Evolutionary conservation across 37 sponge, comb jelly and placozoan species (phyloP), one percentile per base, ranked within the genome.

Genomic region (Amphimedon queenslandica): DNA sequence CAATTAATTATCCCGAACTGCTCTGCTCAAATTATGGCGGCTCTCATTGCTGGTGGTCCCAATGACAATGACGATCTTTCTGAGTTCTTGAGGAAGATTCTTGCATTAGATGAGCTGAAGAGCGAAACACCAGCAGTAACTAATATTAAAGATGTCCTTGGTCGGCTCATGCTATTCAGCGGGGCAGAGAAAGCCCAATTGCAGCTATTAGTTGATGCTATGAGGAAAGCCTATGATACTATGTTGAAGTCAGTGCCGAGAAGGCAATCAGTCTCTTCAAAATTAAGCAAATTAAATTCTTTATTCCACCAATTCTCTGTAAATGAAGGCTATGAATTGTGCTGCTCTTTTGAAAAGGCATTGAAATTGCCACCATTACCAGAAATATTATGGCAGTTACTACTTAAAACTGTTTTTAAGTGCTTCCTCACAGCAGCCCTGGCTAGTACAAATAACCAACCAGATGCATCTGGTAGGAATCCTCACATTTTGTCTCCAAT

Each of bases 261-360:
- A n/a, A 25, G 27, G 5, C 21, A n/a, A 5, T n/a, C 27, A 25
- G 21, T 60, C 23, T n/a, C 27, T n/a, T 25, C 61, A 5, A 60
- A 60, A 60, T 6, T 11, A n/a, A 25, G 5, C 27, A 60, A 60
- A n/a, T 25, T 60, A 6, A n/a, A n/a, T 5, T 25, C 5, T 6
- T 25, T 60, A n/a, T 60, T 60, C 61, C 61, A 60, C 21, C 5
- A n/a, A 11, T 60, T 60, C 61, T 25, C 61, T 5, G 21, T 60
- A 6, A 60, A n/a, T 25, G 61, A 60, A 60, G 61, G 61, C 28
- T n/a, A n/a, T n/a, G 27, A 60, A n/a, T n/a, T 60, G 61, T 60
- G 61, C 61, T 60, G 5, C 5, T 25, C 21, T 6, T 60, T 13
- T n/a, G 27, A 60, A 5, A 25, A 11, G 27, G 61, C 23, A 25